Evolutionary conservation across 2,113 vertebrate species (phyloP).

Genomic region (Pyrgilauda ruficollis): DNA sequence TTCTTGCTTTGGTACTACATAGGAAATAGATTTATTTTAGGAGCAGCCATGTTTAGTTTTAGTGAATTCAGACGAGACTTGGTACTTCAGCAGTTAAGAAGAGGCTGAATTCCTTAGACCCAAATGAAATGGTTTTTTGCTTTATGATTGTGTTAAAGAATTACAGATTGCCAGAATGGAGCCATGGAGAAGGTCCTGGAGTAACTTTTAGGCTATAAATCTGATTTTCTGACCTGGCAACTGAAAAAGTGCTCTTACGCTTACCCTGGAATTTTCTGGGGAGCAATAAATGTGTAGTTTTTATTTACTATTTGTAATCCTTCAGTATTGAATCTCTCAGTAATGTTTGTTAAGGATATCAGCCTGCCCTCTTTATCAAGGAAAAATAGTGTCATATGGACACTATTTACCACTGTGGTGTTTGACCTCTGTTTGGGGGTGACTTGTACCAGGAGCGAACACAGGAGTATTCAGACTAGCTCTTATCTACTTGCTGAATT

Average conservation of each 20-base stretch:
- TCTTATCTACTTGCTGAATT: neutral
- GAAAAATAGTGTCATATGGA: neutral
- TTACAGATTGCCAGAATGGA: neutral
- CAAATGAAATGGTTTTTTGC: neutral
- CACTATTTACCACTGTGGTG: neutral
- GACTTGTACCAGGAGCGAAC: neutral
- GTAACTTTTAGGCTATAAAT: neutral
- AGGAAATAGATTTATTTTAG: neutral
- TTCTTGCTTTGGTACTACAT: neutral
- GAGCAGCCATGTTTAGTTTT: neutral
- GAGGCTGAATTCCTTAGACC: neutral
- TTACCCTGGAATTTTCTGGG: neutral
- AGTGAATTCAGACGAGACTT: neutral
- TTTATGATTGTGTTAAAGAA: neutral
- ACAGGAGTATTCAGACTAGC: neutral
- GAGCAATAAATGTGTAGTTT: neutral
- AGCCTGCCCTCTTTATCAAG: neutral
- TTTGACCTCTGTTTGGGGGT: neutral
- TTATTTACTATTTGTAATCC: neutral
- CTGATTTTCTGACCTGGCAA: neutral
- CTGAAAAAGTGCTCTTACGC: neutral
- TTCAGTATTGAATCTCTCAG: neutral
- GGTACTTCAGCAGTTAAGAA: neutral
- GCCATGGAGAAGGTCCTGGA: neutral
- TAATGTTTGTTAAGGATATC: neutral